phyloP scores from a whole-genome alignment of 2,888 invertebrate genomes.

The Anaspis maculata region DNA sequence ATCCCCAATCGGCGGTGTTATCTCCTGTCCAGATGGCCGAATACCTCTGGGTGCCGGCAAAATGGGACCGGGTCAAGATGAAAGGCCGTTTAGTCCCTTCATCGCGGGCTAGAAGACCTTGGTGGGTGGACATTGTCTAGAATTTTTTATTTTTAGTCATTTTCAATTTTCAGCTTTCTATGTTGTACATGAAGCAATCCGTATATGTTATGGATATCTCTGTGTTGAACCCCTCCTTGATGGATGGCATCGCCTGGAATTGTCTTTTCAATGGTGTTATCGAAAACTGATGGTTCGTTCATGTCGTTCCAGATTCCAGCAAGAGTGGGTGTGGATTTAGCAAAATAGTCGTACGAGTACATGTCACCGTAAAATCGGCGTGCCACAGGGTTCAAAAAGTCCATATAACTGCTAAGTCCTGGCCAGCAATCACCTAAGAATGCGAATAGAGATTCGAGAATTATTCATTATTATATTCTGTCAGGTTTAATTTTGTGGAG shows the following conservation, averaged over 20 bases:
- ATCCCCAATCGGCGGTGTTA: conserved; percentile 87
- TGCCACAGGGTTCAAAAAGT: conserved; percentile 18
- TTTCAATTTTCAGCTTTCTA: too few relatives aligned
- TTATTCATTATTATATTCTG: too few relatives aligned
- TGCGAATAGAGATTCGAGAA: too few relatives aligned
- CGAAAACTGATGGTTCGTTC: conserved; percentile 98
- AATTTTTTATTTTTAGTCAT: too few relatives aligned
- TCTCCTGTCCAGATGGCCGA: conserved; percentile 97
- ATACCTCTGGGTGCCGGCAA: conserved; percentile 85
- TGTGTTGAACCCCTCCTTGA: conserved; percentile 65
- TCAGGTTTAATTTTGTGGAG: too few relatives aligned
- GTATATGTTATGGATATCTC: conserved; percentile 91
- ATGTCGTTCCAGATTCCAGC: conserved; percentile 88
- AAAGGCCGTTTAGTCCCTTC: conserved; percentile 75
- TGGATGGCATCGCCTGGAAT: conserved; percentile 90
- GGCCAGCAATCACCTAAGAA: too few relatives aligned
- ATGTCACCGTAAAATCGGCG: conserved; percentile 37
- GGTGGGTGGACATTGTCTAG: conserved; percentile 55
- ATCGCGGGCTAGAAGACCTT: conserved; percentile 50
- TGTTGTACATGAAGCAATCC: conserved; percentile 61
- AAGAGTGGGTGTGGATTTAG: conserved; percentile 59
- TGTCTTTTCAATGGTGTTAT: conserved; percentile 60
- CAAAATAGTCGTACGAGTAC: conserved; percentile 59
- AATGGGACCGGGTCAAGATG: conserved; percentile 70
- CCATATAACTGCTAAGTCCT: conserved; percentile 14